These are phyloP conservation scores for Thereuonema tuberculata DNA, from an alignment of 1,140 invertebrate genomes.

Conservation along the genomic window DNA sequence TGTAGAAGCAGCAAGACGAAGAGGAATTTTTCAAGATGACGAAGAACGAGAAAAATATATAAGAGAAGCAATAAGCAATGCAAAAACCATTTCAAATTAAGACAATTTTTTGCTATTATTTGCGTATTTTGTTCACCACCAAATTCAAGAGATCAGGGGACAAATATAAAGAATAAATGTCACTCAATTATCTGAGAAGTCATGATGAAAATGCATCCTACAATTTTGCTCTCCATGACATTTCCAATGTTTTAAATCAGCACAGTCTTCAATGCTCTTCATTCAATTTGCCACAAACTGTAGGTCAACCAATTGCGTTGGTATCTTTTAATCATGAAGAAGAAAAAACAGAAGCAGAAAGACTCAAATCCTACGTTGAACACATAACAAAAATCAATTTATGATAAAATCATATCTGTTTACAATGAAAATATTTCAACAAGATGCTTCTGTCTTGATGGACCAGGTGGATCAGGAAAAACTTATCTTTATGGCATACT, in stretches of 20 bases:
- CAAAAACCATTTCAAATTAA: background rate
- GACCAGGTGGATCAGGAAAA: background rate
- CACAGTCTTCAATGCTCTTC: too few species aligned
- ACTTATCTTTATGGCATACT: background rate
- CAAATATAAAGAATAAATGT: background rate
- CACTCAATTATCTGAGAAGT: background rate
- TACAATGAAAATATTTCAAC: background rate
- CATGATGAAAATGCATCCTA: background rate
- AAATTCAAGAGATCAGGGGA: background rate
- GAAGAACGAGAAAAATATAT: background rate
- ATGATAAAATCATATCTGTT: background rate
- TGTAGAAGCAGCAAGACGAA: background rate
- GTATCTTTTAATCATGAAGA: background rate
- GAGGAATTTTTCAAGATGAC: background rate
- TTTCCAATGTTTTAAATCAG: background rate
- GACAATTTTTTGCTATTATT: slow-evolving; percentile 2
- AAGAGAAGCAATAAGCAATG: background rate
- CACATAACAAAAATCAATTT: slow-evolving; percentile 1
- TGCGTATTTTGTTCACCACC: background rate
- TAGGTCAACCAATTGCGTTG: background rate
- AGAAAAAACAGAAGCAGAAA: slow-evolving; percentile 6
- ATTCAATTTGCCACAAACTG: too few species aligned
- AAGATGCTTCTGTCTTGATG: background rate
- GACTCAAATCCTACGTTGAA: background rate
- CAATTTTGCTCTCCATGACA: background rate